These are phyloP conservation scores for Cyphomyrus plagiostoma DNA, from an alignment of 2,113 vertebrate genomes.

Conservation along the genomic window DNA sequence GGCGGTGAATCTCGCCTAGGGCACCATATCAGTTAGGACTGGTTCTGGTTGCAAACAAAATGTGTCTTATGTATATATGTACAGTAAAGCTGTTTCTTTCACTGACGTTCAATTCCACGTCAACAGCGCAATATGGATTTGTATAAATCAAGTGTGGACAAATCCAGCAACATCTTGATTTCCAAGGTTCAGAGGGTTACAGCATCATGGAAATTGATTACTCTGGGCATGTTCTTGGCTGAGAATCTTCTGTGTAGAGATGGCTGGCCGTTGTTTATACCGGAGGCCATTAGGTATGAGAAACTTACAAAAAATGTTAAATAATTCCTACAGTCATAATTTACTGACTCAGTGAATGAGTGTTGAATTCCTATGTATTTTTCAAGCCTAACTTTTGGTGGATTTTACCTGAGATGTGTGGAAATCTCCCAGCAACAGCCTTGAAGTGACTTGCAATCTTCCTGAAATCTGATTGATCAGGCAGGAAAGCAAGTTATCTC, in stretches of 20 bases:
- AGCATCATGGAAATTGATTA: neutral
- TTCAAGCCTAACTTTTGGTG: neutral
- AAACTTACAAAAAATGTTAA: neutral
- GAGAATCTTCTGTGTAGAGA: neutral
- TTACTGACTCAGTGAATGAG: neutral
- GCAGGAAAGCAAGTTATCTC: neutral
- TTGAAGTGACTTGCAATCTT: neutral
- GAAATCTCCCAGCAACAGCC: neutral
- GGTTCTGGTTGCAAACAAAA: neutral
- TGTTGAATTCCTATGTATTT: neutral
- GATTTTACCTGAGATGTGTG: neutral
- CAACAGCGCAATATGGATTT: neutral
- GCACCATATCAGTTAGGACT: neutral
- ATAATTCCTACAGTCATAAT: neutral
- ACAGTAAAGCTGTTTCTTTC: neutral
- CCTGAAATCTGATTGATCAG: neutral
- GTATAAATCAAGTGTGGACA: neutral
- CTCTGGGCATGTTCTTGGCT: neutral
- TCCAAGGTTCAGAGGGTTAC: neutral
- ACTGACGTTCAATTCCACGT: neutral
- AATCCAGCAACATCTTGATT: neutral
- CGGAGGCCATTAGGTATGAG: neutral
- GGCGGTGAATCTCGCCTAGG: neutral
- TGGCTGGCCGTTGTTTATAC: neutral
- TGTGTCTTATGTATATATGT: neutral